Evolutionary conservation across 2,888 invertebrate species (phyloP).

Genomic region (Pollenia labialis): DNA sequence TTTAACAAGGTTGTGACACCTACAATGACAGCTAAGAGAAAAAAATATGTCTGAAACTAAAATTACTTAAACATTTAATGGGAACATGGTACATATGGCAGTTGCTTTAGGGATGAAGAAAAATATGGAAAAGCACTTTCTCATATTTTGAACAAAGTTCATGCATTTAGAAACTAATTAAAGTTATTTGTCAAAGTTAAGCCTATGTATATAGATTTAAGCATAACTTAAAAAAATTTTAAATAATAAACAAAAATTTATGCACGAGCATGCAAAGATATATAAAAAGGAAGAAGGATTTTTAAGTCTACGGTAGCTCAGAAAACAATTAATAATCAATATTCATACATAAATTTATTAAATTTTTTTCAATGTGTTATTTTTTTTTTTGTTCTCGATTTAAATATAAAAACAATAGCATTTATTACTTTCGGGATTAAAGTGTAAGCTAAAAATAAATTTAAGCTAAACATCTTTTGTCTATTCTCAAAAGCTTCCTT

Average conservation of each 20-base stretch:
- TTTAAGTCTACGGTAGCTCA: too few relatives aligned
- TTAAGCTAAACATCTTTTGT: not conserved
- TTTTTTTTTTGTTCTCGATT: too few relatives aligned
- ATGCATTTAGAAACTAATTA: conserved; percentile 1
- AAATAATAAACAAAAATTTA: conserved; percentile 22
- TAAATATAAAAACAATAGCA: not conserved
- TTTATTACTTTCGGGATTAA: conserved; percentile 23
- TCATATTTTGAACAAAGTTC: not conserved
- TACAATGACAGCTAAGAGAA: conserved; percentile 7
- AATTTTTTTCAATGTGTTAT: not conserved
- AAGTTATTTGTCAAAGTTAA: not conserved
- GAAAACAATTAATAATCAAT: too few relatives aligned
- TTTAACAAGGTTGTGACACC: not conserved
- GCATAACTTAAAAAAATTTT: conserved; percentile 2
- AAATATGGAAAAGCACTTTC: not conserved
- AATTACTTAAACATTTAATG: too few relatives aligned
- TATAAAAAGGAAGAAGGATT: not conserved
- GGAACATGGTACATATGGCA: too few relatives aligned
- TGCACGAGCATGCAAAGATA: not conserved
- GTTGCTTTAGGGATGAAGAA: too few relatives aligned
- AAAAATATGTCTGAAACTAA: not conserved
- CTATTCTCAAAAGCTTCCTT: not conserved
- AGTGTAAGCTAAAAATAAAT: conserved; percentile 6
- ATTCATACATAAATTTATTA: too few relatives aligned
- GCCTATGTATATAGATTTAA: not conserved